Evolutionary conservation across 2,888 invertebrate genomes (phyloP).

Genomic region (Molorchus minor): DNA sequence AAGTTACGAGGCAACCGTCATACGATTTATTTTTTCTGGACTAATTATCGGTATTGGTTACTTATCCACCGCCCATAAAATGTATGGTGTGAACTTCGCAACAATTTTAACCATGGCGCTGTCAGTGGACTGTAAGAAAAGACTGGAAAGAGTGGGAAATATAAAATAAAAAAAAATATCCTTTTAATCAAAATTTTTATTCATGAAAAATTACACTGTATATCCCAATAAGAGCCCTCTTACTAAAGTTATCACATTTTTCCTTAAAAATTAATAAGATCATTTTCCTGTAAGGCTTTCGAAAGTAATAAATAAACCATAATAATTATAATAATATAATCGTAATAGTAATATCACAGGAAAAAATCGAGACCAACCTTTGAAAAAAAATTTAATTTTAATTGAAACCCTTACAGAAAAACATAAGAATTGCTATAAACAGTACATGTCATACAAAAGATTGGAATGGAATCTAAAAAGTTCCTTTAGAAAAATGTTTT

Average conservation of each 20-base stretch:
- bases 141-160: too few relatives aligned
- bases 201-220: slow-evolving; percentile 31
- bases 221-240: slow-evolving; percentile 31
- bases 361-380: slow-evolving; percentile 26
- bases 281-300: slow-evolving; percentile 24
- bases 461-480: slow-evolving; percentile 18
- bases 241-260: slow-evolving; percentile 35
- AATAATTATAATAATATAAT: slow-evolving; percentile 22
- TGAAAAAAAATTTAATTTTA: slow-evolving; percentile 11
- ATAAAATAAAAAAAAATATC: neutral
- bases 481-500: too few relatives aligned
- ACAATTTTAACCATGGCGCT: too few relatives aligned
- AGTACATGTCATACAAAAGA: slow-evolving; percentile 8
- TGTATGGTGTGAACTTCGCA: too few relatives aligned
- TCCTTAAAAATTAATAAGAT: slow-evolving; percentile 13
- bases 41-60: too few relatives aligned
- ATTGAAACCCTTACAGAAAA: slow-evolving; percentile 18
- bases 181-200: slow-evolving; percentile 30
- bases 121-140: too few relatives aligned
- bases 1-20: too few relatives aligned
- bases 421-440: neutral
- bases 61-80: too few relatives aligned
- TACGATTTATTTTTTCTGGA: too few relatives aligned
- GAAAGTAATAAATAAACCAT: slow-evolving; percentile 22
- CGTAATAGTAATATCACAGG: slow-evolving; percentile 35